Evolutionary conservation across 2,797 vertebrate genomes (phyloP).

Genomic region (Falco novaeseelandiae): DNA sequence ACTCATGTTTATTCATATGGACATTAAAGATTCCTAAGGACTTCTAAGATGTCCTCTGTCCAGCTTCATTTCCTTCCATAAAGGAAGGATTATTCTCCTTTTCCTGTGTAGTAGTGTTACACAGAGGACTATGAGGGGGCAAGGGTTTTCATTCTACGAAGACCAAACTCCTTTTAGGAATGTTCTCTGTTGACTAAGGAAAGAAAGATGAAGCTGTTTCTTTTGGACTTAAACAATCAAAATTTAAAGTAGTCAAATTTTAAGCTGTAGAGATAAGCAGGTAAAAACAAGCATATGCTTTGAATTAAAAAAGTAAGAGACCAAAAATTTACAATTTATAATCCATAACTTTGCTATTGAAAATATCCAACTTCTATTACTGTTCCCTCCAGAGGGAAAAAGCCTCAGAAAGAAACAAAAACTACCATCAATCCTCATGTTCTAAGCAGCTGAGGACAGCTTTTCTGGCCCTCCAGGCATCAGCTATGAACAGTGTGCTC

Average conservation of each 20-base stretch:
- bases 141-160: neutral
- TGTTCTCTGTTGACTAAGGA: neutral
- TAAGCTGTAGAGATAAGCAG: neutral
- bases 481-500: neutral
- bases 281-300: neutral
- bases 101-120: neutral
- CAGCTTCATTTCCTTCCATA: neutral
- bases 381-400: neutral
- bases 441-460: neutral
- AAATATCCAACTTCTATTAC: neutral
- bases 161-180: neutral
- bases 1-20: neutral
- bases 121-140: neutral
- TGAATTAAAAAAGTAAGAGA: neutral
- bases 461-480: neutral
- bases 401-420: neutral
- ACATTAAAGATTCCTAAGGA: neutral
- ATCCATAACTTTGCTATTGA: neutral
- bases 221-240: neutral
- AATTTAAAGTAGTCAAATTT: neutral
- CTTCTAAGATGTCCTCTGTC: neutral
- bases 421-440: neutral
- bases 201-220: neutral
- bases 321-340: neutral
- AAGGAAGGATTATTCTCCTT: neutral